These are phyloP conservation scores for Harmothoe impar DNA, from an alignment of 2,888 invertebrate species.

Conservation along the genomic window DNA sequence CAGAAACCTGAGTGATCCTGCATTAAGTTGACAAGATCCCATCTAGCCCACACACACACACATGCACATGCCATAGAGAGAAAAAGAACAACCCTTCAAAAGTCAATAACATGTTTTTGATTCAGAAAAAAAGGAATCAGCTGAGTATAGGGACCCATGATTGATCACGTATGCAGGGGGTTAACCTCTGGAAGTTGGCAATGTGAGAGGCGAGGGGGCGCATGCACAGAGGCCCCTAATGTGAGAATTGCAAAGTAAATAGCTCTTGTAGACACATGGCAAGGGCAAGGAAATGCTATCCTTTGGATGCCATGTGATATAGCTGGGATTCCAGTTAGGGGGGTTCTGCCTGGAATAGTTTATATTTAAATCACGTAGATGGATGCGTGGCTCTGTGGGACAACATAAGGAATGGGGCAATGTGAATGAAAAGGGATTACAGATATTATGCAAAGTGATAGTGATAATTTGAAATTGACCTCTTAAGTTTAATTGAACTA, in stretches of 20 bases:
- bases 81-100: neutral
- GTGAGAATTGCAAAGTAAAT: slow-evolving; percentile 22
- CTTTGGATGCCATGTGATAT: neutral
- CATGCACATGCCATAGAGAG: too few species aligned
- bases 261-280: neutral
- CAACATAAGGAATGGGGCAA: too few species aligned
- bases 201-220: neutral
- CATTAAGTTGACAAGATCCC: neutral
- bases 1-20: neutral
- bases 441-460: too few species aligned
- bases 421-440: too few species aligned
- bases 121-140: neutral
- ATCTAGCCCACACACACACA: neutral
- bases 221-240: neutral
- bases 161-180: neutral
- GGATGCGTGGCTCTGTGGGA: too few species aligned
- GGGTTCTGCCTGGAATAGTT: neutral
- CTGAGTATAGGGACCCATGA: neutral
- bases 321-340: neutral
- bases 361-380: slow-evolving; percentile 3
- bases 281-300: slow-evolving; percentile 26
- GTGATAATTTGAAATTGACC: too few species aligned
- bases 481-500: too few species aligned
- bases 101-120: neutral
- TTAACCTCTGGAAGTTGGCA: neutral